Evolutionary conservation across 2,888 invertebrate genomes (phyloP).

Genomic region (Crepidodera aurea): DNA sequence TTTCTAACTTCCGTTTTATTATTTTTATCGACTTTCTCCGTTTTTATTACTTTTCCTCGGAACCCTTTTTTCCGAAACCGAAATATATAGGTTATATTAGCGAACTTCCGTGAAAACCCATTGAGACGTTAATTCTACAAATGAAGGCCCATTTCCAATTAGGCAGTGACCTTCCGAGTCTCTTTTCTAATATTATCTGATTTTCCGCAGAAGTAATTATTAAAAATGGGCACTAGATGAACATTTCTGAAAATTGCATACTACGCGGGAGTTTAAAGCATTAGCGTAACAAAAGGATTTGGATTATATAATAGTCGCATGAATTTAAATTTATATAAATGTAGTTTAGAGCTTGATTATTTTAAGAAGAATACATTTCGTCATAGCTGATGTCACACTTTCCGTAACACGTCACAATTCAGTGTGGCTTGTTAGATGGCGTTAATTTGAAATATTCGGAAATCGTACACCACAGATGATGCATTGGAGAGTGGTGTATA

Average conservation of each 20-base stretch:
- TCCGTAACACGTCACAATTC: no score
- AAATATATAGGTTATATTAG: constrained; percentile 8
- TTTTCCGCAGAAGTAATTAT: constrained; percentile 18
- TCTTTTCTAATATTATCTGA: constrained; percentile 21
- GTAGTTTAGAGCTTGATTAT: no score
- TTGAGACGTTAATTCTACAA: constrained; percentile 25
- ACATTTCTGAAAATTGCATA: constrained; percentile 12
- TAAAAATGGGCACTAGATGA: constrained; percentile 19
- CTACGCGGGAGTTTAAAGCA: neutral
- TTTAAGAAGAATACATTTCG: no score
- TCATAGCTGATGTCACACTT: no score
- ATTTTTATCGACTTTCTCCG: neutral
- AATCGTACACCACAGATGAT: no score
- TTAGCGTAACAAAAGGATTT: neutral
- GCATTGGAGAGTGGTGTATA: no score
- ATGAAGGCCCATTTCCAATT: constrained; percentile 27
- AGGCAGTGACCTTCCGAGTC: constrained; percentile 9
- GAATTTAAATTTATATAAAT: no score
- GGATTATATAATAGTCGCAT: no score
- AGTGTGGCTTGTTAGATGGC: no score
- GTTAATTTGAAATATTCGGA: no score
- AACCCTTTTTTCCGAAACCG: neutral
- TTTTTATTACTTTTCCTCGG: neutral
- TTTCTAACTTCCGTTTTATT: neutral
- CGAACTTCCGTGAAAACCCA: constrained; percentile 9